phyloP scores from a whole-genome alignment of 1,140 invertebrate genomes.

The Drosophila pachea region DNA sequence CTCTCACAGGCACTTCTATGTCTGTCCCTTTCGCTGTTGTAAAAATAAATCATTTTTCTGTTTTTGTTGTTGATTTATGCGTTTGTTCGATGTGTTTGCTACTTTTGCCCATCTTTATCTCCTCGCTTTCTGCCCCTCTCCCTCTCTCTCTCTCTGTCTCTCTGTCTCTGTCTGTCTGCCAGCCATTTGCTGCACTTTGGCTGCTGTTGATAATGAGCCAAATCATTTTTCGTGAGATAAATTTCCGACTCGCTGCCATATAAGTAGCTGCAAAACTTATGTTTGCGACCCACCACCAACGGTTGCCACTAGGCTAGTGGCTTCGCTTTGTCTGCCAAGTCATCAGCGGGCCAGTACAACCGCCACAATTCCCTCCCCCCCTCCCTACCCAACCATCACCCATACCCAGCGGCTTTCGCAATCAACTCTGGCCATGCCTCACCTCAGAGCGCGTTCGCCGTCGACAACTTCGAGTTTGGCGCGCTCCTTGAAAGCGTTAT shows the following conservation, averaged over 20 bases:
- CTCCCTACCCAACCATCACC: neutral
- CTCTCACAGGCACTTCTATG: neutral
- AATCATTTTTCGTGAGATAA: conserved; percentile 77
- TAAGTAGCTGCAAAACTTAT: conserved; percentile 75
- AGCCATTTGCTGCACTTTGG: conserved; percentile 59
- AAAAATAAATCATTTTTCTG: conserved; percentile 76
- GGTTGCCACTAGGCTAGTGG: conserved; percentile 14
- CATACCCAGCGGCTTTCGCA: neutral
- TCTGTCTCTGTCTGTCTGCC: conserved; percentile 3
- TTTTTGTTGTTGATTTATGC: conserved; percentile 78
- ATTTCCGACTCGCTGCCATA: conserved; percentile 58
- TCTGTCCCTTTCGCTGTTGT: conserved; percentile 17
- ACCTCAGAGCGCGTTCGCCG: conserved; percentile 50
- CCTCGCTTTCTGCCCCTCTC: conserved; percentile 1
- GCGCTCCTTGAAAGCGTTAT: conserved; percentile 75
- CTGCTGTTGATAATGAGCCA: conserved; percentile 75
- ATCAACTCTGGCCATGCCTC: conserved; percentile 10
- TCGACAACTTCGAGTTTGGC: conserved; percentile 74
- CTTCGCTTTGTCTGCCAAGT: conserved; percentile 40
- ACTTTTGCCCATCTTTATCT: conserved; percentile 20
- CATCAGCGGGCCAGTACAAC: conserved; percentile 1
- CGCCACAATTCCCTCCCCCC: too few species aligned
- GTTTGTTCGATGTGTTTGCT: conserved; percentile 67
- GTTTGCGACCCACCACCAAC: conserved; percentile 48
- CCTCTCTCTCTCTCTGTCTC: conserved; percentile 10